Percentiles rank a stretch among this genome's conserved stretches.
Conservation (phyloP, 2,797 vertebrate genomes). For the Xiphorhynchus erythropygius region DNA sequence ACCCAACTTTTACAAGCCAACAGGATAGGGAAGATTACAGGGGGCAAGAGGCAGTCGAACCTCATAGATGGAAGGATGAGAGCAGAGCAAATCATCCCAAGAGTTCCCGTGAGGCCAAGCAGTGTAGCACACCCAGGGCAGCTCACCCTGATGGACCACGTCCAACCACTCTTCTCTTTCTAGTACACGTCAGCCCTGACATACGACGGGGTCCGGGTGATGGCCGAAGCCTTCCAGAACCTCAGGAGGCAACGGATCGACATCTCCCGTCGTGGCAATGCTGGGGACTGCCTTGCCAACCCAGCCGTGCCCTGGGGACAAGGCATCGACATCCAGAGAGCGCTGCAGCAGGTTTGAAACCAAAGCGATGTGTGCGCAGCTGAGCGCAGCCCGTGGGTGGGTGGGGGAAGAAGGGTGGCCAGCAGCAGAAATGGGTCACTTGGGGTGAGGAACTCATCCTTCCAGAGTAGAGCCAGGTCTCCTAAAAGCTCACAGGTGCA, state of each 20-base stretch:
- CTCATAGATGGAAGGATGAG: not conserved
- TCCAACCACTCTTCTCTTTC: not conserved
- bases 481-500: not conserved
- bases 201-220: slow-evolving; percentile 95
- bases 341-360: slow-evolving; percentile 90
- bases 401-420: fast-evolving
- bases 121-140: not conserved
- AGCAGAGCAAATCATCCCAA: not conserved
- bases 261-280: slow-evolving; percentile 95
- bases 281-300: slow-evolving; percentile 97
- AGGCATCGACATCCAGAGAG: slow-evolving; percentile 98
- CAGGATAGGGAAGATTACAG: not conserved
- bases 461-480: not conserved
- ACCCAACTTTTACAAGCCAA: not conserved
- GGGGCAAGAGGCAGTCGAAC: not conserved
- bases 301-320: slow-evolving; percentile 98
- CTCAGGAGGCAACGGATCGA: slow-evolving; percentile 94
- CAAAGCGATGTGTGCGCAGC: fast-evolving
- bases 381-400: fast-evolving
- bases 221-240: slow-evolving; percentile 97
- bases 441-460: not conserved
- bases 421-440: fast-evolving
- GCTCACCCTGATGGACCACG: not conserved
- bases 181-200: slow-evolving; percentile 97
- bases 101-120: not conserved